Evolutionary conservation across 2,888 invertebrate species (phyloP).

Genomic region (Apodemia zela): DNA sequence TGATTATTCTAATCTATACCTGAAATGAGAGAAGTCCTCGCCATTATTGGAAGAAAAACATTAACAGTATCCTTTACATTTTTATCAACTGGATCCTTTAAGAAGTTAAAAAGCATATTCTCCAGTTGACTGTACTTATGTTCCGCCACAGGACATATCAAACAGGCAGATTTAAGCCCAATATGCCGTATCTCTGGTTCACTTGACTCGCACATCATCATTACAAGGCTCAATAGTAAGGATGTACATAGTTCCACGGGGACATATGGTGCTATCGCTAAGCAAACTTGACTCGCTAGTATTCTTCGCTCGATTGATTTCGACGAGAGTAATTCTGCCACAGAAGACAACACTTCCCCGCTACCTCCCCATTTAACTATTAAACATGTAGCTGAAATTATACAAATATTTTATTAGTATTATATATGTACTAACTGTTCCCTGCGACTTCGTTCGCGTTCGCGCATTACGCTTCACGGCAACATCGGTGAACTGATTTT

Average conservation of each 20-base stretch:
- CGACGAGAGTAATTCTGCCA: slow-evolving; percentile 64
- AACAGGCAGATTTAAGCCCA: slow-evolving; percentile 63
- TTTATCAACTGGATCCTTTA: slow-evolving; percentile 62
- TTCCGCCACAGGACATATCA: slow-evolving; percentile 65
- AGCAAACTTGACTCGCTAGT: slow-evolving; percentile 66
- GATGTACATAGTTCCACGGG: slow-evolving; percentile 72
- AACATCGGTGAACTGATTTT: too few species aligned
- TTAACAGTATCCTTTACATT: slow-evolving; percentile 62
- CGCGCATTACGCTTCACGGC: too few species aligned
- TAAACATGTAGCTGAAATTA: slow-evolving; percentile 69
- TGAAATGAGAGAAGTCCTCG: slow-evolving; percentile 63
- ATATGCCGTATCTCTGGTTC: slow-evolving; percentile 61
- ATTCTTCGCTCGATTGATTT: slow-evolving; percentile 57
- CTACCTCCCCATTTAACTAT: slow-evolving; percentile 74
- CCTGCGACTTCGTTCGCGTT: too few species aligned
- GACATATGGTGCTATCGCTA: slow-evolving; percentile 67
- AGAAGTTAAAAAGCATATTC: slow-evolving; percentile 64
- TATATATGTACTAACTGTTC: too few species aligned
- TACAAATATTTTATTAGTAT: slow-evolving; percentile 41
- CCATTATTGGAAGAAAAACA: slow-evolving; percentile 64
- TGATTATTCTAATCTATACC: slow-evolving; percentile 41
- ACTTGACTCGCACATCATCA: slow-evolving; percentile 71
- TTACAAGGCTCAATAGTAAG: slow-evolving; percentile 63
- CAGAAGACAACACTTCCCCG: slow-evolving; percentile 65
- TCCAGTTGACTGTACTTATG: slow-evolving; percentile 68